Conservation (phyloP, 2,797 vertebrate genomes). For the Argyrosomus regius region DNA sequence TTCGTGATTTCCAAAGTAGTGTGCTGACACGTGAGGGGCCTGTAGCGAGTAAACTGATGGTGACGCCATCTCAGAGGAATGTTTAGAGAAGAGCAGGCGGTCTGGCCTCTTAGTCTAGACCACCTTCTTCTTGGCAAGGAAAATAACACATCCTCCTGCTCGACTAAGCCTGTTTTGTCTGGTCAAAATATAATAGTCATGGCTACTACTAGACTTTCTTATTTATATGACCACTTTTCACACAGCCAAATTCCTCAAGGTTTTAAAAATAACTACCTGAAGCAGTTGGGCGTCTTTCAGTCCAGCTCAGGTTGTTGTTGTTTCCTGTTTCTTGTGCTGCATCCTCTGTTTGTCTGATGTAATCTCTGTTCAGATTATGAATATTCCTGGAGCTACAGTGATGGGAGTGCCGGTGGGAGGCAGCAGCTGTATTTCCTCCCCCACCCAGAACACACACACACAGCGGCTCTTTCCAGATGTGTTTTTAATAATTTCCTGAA, state of each 20-base stretch:
- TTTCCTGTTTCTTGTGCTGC: slow-evolving; percentile 21
- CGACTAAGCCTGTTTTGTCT: not conserved
- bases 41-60: slow-evolving; percentile 32
- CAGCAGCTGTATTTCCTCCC: not conserved
- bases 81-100: slow-evolving; percentile 47
- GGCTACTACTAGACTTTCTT: not conserved
- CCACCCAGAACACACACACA: slow-evolving; percentile 4
- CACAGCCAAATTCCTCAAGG: not conserved
- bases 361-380: slow-evolving; percentile 28
- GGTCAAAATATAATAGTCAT: not conserved
- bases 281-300: not conserved
- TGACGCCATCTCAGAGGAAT: slow-evolving; percentile 70
- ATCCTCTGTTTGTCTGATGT: slow-evolving; percentile 5
- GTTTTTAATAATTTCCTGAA: slow-evolving; percentile 46
- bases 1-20: slow-evolving; percentile 31
- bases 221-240: not conserved
- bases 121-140: not conserved
- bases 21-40: slow-evolving; percentile 50
- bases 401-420: not conserved
- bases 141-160: slow-evolving; percentile 26
- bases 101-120: slow-evolving; percentile 39
- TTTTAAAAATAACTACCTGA: not conserved
- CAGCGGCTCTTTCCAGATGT: slow-evolving; percentile 45
- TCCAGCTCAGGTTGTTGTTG: slow-evolving; percentile 5
- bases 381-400: slow-evolving; percentile 25